These are phyloP conservation scores for Pseudomugil gertrudae DNA, from an alignment of 2,797 vertebrate species.

Conservation along the genomic window DNA sequence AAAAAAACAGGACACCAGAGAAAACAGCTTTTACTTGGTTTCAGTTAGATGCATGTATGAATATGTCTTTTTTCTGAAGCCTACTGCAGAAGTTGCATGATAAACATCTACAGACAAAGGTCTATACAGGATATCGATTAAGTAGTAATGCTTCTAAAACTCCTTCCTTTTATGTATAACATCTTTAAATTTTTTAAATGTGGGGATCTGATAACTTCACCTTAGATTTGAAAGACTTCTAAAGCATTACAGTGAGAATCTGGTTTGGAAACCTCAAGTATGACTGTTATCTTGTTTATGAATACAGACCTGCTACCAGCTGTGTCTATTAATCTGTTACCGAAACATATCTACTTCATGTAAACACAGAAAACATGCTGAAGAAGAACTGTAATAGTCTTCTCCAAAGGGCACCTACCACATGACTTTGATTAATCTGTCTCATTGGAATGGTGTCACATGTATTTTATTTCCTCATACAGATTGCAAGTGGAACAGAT, in stretches of 20 bases:
- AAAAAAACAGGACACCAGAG: constrained; percentile 27
- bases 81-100: no score
- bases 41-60: neutral
- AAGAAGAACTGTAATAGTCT: constrained; percentile 39
- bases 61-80: constrained; percentile 1
- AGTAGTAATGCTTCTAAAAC: no score
- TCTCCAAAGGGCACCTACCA: constrained; percentile 58
- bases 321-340: no score
- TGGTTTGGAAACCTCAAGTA: neutral
- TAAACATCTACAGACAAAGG: no score
- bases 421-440: constrained; percentile 74
- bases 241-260: neutral
- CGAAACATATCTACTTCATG: neutral
- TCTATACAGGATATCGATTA: no score
- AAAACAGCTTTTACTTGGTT: constrained; percentile 6
- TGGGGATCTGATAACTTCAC: no score
- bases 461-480: constrained; percentile 70
- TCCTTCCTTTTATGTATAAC: no score
- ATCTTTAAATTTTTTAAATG: no score
- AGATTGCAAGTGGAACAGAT: constrained; percentile 79
- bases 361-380: constrained; percentile 27
- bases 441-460: constrained; percentile 69
- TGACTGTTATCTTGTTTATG: constrained; percentile 7
- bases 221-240: neutral
- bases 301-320: neutral